Percentiles rank a stretch among this genome's conserved stretches.
Conservation (phyloP, 1,140 invertebrate genomes). For the Megalonaias nervosa region DNA sequence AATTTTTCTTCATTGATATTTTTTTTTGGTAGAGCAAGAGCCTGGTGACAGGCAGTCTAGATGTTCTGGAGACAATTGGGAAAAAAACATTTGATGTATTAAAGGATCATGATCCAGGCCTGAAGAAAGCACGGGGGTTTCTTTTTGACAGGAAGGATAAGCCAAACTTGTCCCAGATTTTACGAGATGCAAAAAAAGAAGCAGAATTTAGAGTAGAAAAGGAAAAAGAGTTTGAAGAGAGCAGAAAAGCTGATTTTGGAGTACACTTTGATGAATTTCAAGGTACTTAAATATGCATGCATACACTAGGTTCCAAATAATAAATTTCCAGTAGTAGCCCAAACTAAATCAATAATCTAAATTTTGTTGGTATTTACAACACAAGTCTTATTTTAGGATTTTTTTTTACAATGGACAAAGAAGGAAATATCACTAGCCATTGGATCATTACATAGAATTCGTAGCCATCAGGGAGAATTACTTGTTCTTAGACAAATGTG, state of each 20-base stretch:
- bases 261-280: slow-evolving; percentile 90
- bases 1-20: background rate
- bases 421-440: no score
- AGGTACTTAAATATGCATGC: slow-evolving; percentile 71
- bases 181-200: slow-evolving; percentile 88
- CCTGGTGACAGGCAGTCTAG: slow-evolving; percentile 86
- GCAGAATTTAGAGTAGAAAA: slow-evolving; percentile 80
- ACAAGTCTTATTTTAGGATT: no score
- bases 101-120: slow-evolving; percentile 90
- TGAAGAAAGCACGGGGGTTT: slow-evolving; percentile 84
- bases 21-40: slow-evolving; percentile 75
- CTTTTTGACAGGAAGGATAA: slow-evolving; percentile 75
- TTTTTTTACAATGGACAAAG: no score
- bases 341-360: no score
- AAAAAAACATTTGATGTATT: slow-evolving; percentile 95
- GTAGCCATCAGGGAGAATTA: no score
- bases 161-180: slow-evolving; percentile 78
- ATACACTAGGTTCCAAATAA: background rate
- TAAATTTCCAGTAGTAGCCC: no score
- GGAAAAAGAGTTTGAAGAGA: slow-evolving; percentile 72
- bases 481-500: no score
- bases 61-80: slow-evolving; percentile 91
- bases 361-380: no score
- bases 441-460: no score
- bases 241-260: slow-evolving; percentile 83